These are phyloP conservation scores for Merops nubicus DNA, from an alignment of 2,113 vertebrate genomes.

Conservation along the genomic window DNA sequence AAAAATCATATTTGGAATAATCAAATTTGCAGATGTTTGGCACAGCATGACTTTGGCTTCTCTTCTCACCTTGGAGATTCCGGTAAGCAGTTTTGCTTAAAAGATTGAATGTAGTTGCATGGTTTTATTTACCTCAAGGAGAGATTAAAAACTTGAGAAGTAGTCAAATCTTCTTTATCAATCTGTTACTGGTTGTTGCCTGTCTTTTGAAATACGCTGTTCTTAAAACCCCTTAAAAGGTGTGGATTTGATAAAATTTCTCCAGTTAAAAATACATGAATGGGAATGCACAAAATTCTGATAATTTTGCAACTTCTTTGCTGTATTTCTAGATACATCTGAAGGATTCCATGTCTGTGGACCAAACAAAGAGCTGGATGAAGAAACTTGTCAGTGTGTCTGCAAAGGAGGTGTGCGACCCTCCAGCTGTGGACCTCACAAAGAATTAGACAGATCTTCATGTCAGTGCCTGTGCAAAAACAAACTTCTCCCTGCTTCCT, in stretches of 20 bases:
- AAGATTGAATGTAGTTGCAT: not conserved
- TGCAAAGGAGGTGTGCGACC: conserved; percentile 77
- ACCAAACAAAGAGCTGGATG: conserved; percentile 88
- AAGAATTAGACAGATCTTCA: conserved; percentile 83
- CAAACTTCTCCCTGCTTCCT: conserved; percentile 77
- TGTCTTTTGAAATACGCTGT: not conserved
- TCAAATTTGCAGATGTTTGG: conserved; percentile 86
- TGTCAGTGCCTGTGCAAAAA: conserved; percentile 90
- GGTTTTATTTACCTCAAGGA: not conserved
- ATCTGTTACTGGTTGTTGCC: not conserved
- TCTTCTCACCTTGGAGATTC: conserved; percentile 72
- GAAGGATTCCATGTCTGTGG: conserved; percentile 83
- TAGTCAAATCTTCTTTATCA: not conserved
- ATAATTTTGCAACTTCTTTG: not conserved
- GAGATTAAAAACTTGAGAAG: not conserved
- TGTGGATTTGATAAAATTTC: not conserved
- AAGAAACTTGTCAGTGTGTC: conserved; percentile 92
- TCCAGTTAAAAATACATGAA: not conserved
- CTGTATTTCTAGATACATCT: conserved; percentile 70
- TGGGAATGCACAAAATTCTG: not conserved
- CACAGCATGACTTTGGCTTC: conserved; percentile 78
- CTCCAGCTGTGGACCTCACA: conserved; percentile 85
- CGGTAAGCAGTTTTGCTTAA: conserved; percentile 76
- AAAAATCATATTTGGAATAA: conserved; percentile 87
- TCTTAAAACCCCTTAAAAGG: not conserved